phyloP scores from a whole-genome alignment of 2,888 invertebrate genomes.

The Molanna angustata region DNA sequence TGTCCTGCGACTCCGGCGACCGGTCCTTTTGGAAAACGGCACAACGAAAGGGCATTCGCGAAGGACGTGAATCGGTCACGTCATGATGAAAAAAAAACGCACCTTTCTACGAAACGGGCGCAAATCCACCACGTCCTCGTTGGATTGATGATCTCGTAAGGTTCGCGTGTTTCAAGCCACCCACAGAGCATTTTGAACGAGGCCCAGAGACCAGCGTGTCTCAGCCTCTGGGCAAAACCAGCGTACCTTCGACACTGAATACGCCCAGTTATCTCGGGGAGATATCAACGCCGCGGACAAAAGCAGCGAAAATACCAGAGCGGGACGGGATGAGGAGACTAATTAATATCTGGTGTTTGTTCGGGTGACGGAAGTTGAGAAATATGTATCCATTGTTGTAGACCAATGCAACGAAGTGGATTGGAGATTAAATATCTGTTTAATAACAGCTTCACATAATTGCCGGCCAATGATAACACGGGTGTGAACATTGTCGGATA shows the following conservation, averaged over 20 bases:
- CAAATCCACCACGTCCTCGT: too few relatives aligned
- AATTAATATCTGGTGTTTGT: conserved; percentile 16
- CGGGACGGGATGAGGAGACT: conserved; percentile 3
- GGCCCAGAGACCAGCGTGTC: conserved; percentile 5
- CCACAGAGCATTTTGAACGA: conserved; percentile 14
- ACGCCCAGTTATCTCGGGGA: conserved; percentile 19
- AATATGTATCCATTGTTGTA: conserved; percentile 3
- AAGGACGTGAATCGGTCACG: too few relatives aligned
- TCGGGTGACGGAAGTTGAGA: conserved; percentile 6
- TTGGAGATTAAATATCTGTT: background rate
- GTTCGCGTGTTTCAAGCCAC: conserved; percentile 11
- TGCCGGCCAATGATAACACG: background rate
- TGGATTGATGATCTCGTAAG: conserved; percentile 13
- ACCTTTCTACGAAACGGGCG: too few relatives aligned
- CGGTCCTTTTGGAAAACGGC: too few relatives aligned
- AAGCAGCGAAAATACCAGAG: conserved; percentile 15
- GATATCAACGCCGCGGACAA: conserved; percentile 16
- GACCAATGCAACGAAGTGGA: background rate
- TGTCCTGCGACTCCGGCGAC: too few relatives aligned
- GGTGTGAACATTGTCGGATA: background rate
- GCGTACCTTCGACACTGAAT: conserved; percentile 18
- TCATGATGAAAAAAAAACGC: too few relatives aligned
- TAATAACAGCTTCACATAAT: background rate
- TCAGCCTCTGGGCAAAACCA: conserved; percentile 13
- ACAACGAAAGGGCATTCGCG: too few relatives aligned